phyloP scores from a whole-genome alignment of 2,113 vertebrate genomes.

The Gymnobelideus leadbeateri region DNA sequence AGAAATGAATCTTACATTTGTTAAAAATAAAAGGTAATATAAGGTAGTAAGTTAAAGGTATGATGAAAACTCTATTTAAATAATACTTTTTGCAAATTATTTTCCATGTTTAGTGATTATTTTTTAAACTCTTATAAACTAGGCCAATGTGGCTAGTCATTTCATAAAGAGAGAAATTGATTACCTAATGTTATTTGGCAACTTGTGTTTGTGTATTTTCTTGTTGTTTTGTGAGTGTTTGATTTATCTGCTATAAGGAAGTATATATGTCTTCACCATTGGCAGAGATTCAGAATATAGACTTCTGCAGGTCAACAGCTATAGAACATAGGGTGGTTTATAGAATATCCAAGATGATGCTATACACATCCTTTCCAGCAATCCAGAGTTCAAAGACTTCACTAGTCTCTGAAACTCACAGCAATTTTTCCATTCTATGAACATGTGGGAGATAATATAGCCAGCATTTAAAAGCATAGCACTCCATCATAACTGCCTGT shows the following conservation, averaged over 20 bases:
- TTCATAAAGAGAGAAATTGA: background rate
- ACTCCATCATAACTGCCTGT: no score
- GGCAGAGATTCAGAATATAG: background rate
- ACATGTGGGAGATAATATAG: no score
- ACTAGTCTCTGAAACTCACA: no score
- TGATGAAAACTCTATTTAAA: background rate
- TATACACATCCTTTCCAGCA: background rate
- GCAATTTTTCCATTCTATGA: no score
- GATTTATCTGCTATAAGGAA: background rate
- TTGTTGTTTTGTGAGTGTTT: background rate
- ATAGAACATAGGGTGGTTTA: background rate
- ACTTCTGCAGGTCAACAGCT: background rate
- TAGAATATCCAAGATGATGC: background rate
- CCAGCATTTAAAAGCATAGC: no score
- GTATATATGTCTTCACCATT: background rate
- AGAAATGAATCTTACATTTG: slow-evolving; percentile 12
- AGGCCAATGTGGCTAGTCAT: background rate
- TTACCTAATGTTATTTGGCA: background rate
- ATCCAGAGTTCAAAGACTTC: no score
- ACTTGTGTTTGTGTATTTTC: background rate
- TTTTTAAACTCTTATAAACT: background rate
- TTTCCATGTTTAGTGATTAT: background rate
- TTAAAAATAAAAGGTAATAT: background rate
- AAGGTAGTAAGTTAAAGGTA: background rate
- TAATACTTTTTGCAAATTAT: background rate